These are phyloP conservation scores for Tiphia femorata DNA, from an alignment of 2,888 invertebrate species.

Conservation along the genomic window DNA sequence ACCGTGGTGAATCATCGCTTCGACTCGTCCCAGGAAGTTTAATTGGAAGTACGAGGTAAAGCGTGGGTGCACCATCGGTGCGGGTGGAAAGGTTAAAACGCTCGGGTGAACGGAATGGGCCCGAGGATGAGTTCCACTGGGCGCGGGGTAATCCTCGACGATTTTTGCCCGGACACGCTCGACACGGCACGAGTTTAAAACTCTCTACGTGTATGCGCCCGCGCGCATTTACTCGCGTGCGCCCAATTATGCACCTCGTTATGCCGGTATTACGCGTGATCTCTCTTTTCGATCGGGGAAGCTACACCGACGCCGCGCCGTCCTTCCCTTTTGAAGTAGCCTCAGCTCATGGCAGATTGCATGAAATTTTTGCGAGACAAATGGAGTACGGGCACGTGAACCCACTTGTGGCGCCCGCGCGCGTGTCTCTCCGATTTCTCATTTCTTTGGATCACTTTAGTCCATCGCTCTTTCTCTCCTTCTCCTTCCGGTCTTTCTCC, in stretches of 20 bases:
- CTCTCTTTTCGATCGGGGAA: conserved; percentile 40
- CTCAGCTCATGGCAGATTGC: conserved; percentile 35
- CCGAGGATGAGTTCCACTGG: conserved; percentile 47
- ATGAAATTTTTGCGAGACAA: conserved; percentile 28
- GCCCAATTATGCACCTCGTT: conserved; percentile 54
- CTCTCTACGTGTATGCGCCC: conserved; percentile 7
- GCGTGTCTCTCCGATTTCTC: background rate
- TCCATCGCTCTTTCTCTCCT: background rate
- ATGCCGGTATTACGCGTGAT: conserved; percentile 54
- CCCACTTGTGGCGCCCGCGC: conserved; percentile 1
- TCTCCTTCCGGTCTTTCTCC: background rate
- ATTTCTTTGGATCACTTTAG: background rate
- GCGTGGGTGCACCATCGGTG: no score
- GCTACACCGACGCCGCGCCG: conserved; percentile 1
- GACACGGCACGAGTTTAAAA: conserved; percentile 38
- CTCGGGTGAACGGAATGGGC: no score
- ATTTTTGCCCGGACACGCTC: conserved; percentile 43
- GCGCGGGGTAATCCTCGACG: conserved; percentile 30
- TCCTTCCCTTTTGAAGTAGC: conserved; percentile 19
- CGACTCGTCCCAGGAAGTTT: no score
- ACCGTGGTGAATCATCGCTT: no score
- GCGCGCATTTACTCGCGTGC: conserved; percentile 44
- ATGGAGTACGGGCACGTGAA: conserved; percentile 29
- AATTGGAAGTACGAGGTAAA: no score
- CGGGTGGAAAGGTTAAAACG: no score